Percentiles rank a stretch among this genome's conserved stretches.
phyloP scores from a whole-genome alignment of 2,797 vertebrate species.

The Podarcis lilfordi region DNA sequence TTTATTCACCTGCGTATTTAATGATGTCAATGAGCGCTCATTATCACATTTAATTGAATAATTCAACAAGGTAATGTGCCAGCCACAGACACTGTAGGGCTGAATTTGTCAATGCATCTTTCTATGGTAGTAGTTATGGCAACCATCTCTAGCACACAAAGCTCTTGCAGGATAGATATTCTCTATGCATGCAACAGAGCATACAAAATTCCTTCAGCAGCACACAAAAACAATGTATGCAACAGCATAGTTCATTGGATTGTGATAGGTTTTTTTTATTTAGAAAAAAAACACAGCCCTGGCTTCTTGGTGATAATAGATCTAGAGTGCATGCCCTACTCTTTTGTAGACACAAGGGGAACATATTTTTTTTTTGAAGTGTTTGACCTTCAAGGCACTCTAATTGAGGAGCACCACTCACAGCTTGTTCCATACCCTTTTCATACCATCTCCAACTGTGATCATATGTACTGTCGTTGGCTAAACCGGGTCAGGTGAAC shows the following conservation, averaged over 20 bases:
- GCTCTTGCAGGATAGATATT: conserved; percentile 68
- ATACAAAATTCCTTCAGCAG: conserved; percentile 45
- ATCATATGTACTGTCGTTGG: conserved; percentile 24
- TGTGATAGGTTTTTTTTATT: conserved; percentile 1
- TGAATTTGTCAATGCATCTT: conserved; percentile 62
- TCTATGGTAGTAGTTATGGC: conserved; percentile 59
- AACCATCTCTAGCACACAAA: conserved; percentile 44
- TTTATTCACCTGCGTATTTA: conserved; percentile 76
- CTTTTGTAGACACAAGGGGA: conserved; percentile 39
- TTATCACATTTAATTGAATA: conserved; percentile 75
- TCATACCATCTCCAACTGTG: not conserved
- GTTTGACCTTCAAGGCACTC: conserved; percentile 38
- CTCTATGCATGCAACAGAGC: conserved; percentile 29
- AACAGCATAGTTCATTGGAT: conserved; percentile 37
- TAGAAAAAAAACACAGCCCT: not conserved
- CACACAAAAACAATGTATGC: conserved; percentile 53
- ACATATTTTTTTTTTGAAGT: conserved; percentile 13
- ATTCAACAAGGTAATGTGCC: conserved; percentile 72
- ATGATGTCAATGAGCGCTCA: conserved; percentile 67
- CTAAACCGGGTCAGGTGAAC: conserved; percentile 34
- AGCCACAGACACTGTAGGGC: conserved; percentile 59
- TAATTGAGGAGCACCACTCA: conserved; percentile 38
- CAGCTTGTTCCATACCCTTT: conserved; percentile 37
- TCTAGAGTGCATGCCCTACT: conserved; percentile 38
- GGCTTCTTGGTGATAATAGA: conserved; percentile 27